phyloP scores from a whole-genome alignment of 2,113 vertebrate species.

The Zapornia atra region DNA sequence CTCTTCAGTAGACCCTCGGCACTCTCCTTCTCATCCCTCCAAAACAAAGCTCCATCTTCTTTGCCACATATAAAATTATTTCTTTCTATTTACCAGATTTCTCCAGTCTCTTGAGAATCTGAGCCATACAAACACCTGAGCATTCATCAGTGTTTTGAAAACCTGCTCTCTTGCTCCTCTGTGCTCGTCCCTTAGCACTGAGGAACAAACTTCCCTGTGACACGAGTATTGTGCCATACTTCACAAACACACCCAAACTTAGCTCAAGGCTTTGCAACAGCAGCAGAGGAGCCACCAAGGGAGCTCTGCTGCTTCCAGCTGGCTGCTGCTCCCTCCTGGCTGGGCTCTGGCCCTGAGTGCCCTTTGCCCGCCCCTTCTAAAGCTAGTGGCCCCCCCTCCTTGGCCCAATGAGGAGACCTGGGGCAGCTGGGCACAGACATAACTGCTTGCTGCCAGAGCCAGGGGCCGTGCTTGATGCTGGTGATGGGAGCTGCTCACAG shows the following conservation, averaged over 20 bases:
- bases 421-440: not conserved
- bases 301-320: not conserved
- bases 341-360: not conserved
- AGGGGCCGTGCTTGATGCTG: not conserved
- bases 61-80: not conserved
- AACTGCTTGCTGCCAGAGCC: not conserved
- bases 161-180: not conserved
- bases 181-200: not conserved
- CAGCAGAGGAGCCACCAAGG: rapidly evolving
- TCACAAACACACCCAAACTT: not conserved
- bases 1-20: not conserved
- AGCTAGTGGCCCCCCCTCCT: not conserved
- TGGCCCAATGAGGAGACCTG: rapidly evolving
- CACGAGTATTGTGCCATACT: rapidly evolving
- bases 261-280: not conserved
- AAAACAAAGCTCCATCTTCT: not conserved
- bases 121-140: not conserved
- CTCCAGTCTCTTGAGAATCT: not conserved
- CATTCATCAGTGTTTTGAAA: not conserved
- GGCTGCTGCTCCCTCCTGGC: not conserved
- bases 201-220: not conserved
- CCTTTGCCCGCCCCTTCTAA: not conserved
- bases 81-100: not conserved
- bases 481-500: not conserved
- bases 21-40: not conserved